These are phyloP conservation scores for Nineta flava DNA, from an alignment of 2,888 invertebrate species.

Conservation along the genomic window DNA sequence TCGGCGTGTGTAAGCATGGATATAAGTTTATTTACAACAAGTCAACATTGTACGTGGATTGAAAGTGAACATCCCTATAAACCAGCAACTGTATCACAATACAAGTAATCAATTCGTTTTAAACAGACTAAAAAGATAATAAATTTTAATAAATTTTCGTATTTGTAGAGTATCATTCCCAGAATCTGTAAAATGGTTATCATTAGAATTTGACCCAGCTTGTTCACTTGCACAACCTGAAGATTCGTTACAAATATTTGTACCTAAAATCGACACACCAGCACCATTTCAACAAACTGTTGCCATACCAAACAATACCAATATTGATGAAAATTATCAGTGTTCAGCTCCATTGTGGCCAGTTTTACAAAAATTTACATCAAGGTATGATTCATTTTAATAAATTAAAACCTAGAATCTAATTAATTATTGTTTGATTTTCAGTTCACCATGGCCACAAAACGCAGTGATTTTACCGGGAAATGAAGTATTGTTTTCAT, in stretches of 20 bases:
- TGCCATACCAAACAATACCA: constrained; percentile 16
- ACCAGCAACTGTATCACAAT: constrained; percentile 70
- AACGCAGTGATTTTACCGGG: constrained; percentile 76
- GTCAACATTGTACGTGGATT: constrained; percentile 77
- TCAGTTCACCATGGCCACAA: constrained; percentile 68
- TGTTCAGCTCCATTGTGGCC: constrained; percentile 38
- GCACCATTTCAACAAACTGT: constrained; percentile 7
- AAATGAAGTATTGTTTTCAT: constrained; percentile 84
- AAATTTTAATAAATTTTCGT: constrained; percentile 5
- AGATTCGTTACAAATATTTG: constrained; percentile 64
- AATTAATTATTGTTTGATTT: constrained; percentile 8
- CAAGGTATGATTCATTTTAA: constrained; percentile 24
- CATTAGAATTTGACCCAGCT: constrained; percentile 81
- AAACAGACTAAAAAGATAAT: neutral
- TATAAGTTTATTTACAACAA: constrained; percentile 41
- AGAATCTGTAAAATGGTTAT: constrained; percentile 75
- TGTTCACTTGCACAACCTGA: constrained; percentile 89
- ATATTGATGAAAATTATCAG: constrained; percentile 21
- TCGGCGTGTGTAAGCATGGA: constrained; percentile 7
- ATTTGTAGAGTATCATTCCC: constrained; percentile 68
- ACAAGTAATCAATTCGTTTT: constrained; percentile 36
- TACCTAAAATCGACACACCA: constrained; percentile 30
- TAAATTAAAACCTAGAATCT: neutral
- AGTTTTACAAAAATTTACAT: constrained; percentile 47
- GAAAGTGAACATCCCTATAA: constrained; percentile 97